Base-by-base conservation (phyloP, 2,113 vertebrate species). In the Burhinus oedicnemus region DNA sequence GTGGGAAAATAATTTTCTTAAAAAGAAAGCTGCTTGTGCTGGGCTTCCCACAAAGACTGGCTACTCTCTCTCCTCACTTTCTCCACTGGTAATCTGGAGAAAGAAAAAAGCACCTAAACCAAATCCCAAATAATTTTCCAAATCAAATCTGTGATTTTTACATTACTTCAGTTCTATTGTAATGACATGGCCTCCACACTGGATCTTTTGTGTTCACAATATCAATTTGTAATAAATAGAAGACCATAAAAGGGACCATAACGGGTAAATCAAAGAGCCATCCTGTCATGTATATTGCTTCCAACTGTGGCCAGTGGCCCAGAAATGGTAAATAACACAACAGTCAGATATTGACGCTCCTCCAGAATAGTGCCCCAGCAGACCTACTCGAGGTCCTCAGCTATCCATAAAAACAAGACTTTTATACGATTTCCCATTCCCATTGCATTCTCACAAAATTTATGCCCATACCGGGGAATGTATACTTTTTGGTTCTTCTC, bases 401-500 rank as follows among this genome's bases (percentile, higher is more conserved):
- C 49, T 42, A 22, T 23, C 49, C n/a, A 32, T 29, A 76, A 91
- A 84, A 19, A 0, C 25, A 89, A 58, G 21, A 15, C 8, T 85
- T 71, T 78, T 27, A 27, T 23, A 5, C 25, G 19, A 76, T 36
- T 77, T 47, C 45, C 14, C 34, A 23, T 76, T 57, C 69, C 40
- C 40, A 61, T 8, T 71, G 45, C 19, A 74, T 68, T 62, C 36
- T 70, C 36, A 74, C 36, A 77, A 54, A 83, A 55, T 26, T 19
- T 42, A 11, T 87, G 83, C 38, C 75, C 97, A 97, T 98, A 99
- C 99, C 98, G 76, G 96, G 51, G 98, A 98, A 62, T 96, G 94
- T 58, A 98, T 95, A 8, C 74, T 91, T 96, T 98, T 99, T 91
- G 97, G 97, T 96, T 99, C 99, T 74, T 98, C 98, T 96, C 94